A percentile compares a stretch with the other conserved stretches of the same genome.
Evolutionary conservation across 2,888 invertebrate genomes (phyloP).

Genomic region (Coenonympha glycerion): DNA sequence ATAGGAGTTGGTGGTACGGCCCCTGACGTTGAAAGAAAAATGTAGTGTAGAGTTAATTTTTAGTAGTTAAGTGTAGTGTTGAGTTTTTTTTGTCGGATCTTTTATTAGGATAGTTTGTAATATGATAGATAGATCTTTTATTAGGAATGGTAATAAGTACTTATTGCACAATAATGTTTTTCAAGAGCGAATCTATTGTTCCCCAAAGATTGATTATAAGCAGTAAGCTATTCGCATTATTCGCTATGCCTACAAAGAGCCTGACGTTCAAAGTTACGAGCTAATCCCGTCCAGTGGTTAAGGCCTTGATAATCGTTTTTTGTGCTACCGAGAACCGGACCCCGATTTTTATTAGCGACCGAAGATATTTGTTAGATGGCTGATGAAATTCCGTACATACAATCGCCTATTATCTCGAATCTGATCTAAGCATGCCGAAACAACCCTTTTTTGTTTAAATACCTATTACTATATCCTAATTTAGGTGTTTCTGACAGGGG

Average conservation of each 20-base stretch:
- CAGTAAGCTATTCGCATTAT: not conserved
- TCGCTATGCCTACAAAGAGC: not conserved
- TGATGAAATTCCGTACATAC: conserved; percentile 14
- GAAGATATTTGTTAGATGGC: conserved; percentile 26
- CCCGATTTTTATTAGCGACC: conserved; percentile 17
- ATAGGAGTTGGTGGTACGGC: no score
- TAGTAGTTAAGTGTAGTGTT: no score
- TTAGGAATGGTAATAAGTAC: no score
- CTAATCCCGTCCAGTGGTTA: conserved; percentile 6
- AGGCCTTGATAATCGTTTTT: conserved; percentile 27
- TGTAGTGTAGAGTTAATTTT: no score
- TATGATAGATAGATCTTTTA: no score
- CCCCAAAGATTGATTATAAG: not conserved
- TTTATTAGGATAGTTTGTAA: no score
- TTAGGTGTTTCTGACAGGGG: not conserved
- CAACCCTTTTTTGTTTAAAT: not conserved
- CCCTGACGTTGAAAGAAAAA: no score
- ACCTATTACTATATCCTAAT: not conserved
- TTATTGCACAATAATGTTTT: not conserved
- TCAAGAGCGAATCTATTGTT: not conserved
- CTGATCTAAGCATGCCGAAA: not conserved
- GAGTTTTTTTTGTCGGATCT: no score
- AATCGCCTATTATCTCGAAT: not conserved
- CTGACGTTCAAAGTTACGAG: not conserved
- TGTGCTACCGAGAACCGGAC: conserved; percentile 24